Evolutionary conservation across 1,140 invertebrate species (phyloP).

Genomic region (Sesamia nonagrioides): DNA sequence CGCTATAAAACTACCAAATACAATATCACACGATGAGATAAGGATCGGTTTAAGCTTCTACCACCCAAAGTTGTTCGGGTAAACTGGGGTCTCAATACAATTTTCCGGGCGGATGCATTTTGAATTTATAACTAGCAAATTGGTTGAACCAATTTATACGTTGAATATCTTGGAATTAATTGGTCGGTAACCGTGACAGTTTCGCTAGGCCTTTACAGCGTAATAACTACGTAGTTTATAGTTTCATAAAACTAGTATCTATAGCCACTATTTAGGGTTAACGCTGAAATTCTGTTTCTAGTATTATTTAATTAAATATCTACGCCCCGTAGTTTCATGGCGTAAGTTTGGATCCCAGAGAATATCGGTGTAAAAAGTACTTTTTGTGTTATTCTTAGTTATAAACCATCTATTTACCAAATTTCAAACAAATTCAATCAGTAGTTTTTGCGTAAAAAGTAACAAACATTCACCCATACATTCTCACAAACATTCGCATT

Average conservation of each 20-base stretch:
- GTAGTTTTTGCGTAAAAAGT: no score
- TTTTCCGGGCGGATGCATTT: constrained; percentile 84
- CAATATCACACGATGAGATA: constrained; percentile 48
- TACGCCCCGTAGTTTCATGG: no score
- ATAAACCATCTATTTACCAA: no score
- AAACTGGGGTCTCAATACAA: constrained; percentile 79
- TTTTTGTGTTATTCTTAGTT: no score
- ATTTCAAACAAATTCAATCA: no score
- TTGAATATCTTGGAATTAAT: constrained; percentile 83
- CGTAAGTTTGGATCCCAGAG: no score
- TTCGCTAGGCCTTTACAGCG: constrained; percentile 47
- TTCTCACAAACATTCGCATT: no score
- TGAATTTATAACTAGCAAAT: constrained; percentile 86
- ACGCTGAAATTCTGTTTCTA: not conserved
- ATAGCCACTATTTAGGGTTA: constrained; percentile 2
- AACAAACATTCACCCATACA: no score
- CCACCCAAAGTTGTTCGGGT: constrained; percentile 66
- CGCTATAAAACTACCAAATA: constrained; percentile 54
- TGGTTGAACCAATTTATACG: constrained; percentile 78
- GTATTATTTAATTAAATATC: not conserved
- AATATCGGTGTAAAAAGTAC: no score
- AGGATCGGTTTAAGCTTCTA: constrained; percentile 42
- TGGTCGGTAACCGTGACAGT: constrained; percentile 62
- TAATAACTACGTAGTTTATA: constrained; percentile 45
- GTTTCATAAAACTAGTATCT: constrained; percentile 36